Base-by-base conservation (phyloP, 23 tunicate genomes). In the Styela clava region DNA sequence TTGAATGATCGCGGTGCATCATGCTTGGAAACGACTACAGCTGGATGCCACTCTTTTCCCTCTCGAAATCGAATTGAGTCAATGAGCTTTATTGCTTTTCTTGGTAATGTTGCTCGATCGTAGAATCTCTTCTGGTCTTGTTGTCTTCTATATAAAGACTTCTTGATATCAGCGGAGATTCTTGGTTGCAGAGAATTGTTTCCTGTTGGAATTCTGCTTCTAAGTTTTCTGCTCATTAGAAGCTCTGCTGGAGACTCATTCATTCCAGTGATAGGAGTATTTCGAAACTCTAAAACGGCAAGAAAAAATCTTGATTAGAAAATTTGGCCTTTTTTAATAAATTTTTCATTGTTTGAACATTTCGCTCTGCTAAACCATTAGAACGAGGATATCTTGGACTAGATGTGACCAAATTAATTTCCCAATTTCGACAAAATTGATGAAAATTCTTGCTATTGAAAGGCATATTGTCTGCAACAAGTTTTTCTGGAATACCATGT, bases 381-480 rank as follows among this genome's bases (percentile, higher is more conserved):
- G 71, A 52, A 34, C 73, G 81, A 30, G 65, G 61, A 63, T 74
- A 83, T 34, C 18, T 63, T 2, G 87, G 81, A 44, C 87, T 83
- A 5, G 81, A 62, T 7, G 87, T 83, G 21, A 78, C 74, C 16
- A 65, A 20, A 2, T 52, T 31, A 29, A 83, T 33, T 9, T 44
- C 63, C 81, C 87, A 73, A 9, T 74, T 73, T 20, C 61, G 70
- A 20, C 62, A 12, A 34, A 83, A 83, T 25, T 22, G n/a, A 28
- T 32, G 24, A 62, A 83, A 83, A 31, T 74, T 79, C 12, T 74
- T 19, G 21, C 73, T 74, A 2, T 63, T 32, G 34, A 83, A 74
- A 2, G 87, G 81, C 87, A 74, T 83, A 29, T 83, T 83, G 63
- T 74, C 87, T 3, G 62, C 27, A 24, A 83, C 22, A 2, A 83